Evolutionary conservation across 2,113 vertebrate species (phyloP).

Genomic region (Elachura formosa): DNA sequence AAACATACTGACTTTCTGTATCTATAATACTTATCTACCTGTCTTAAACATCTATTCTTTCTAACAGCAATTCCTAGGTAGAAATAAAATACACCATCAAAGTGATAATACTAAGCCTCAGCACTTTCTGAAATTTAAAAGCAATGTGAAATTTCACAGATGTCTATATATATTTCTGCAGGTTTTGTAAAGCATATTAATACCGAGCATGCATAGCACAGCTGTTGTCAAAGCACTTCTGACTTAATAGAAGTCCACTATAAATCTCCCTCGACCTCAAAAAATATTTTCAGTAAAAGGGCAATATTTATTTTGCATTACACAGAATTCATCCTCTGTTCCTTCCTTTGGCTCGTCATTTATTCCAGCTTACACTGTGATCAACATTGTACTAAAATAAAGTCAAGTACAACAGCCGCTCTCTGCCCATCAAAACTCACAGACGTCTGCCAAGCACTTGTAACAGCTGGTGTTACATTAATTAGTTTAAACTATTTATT

Average conservation of each 20-base stretch:
- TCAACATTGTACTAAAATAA: slow-evolving; percentile 98
- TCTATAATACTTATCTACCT: background rate
- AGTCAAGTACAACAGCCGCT: slow-evolving; percentile 88
- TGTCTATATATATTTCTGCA: background rate
- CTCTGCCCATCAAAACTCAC: slow-evolving; percentile 98
- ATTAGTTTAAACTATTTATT: slow-evolving; percentile 99
- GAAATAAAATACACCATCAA: background rate
- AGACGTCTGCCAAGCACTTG: slow-evolving; percentile 98
- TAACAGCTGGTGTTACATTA: slow-evolving; percentile 99
- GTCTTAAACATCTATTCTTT: background rate
- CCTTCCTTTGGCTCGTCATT: slow-evolving; percentile 88
- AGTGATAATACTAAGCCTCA: background rate
- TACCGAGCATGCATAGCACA: slow-evolving; percentile 20
- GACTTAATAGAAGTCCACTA: slow-evolving; percentile 36
- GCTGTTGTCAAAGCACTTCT: slow-evolving; percentile 32
- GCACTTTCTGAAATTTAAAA: slow-evolving; percentile 47
- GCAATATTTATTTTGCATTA: slow-evolving; percentile 67
- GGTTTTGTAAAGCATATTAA: background rate
- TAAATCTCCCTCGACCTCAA: slow-evolving; percentile 7
- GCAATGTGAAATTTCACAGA: background rate
- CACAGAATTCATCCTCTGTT: slow-evolving; percentile 70
- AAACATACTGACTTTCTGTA: background rate
- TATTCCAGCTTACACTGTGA: slow-evolving; percentile 94
- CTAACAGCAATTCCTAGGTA: background rate
- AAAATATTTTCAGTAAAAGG: slow-evolving; percentile 58